These are phyloP conservation scores for Cordilura impudica DNA, from an alignment of 2,888 invertebrate species.

Conservation along the genomic window DNA sequence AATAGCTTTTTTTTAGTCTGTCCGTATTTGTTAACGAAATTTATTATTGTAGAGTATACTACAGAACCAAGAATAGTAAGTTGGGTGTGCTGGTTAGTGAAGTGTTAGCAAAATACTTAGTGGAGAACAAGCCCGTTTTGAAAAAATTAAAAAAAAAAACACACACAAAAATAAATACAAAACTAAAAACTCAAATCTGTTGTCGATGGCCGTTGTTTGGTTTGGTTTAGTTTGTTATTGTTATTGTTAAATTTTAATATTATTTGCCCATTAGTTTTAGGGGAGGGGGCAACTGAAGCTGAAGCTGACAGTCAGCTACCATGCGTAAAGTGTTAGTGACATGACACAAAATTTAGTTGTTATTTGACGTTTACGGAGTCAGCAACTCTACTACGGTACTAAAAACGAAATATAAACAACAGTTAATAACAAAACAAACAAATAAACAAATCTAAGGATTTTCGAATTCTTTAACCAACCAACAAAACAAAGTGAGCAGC, in stretches of 20 bases:
- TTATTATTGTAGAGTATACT: not conserved
- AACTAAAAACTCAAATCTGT: slow-evolving; percentile 13
- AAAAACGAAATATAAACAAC: not conserved
- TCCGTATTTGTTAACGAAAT: not conserved
- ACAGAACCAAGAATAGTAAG: not conserved
- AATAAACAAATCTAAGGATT: slow-evolving; percentile 27
- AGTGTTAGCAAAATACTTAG: slow-evolving; percentile 36
- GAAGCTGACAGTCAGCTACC: slow-evolving; percentile 24
- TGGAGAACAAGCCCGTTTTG: slow-evolving; percentile 58
- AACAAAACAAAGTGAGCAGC: not conserved
- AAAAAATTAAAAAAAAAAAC: slow-evolving; percentile 2
- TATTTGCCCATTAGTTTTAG: slow-evolving; percentile 50
- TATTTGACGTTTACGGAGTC: slow-evolving; percentile 73
- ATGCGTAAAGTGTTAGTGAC: slow-evolving; percentile 58
- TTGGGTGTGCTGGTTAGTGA: slow-evolving; percentile 42
- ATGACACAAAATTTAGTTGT: slow-evolving; percentile 73
- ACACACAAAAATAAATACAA: not conserved
- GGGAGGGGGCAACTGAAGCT: slow-evolving; percentile 14
- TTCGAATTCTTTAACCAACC: not conserved
- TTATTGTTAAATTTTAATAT: slow-evolving; percentile 48
- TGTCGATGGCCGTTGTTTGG: slow-evolving; percentile 53
- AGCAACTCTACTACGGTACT: slow-evolving; percentile 65
- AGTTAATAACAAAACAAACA: not conserved
- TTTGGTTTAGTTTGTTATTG: slow-evolving; percentile 30
- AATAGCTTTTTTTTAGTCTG: not conserved